phyloP scores from a whole-genome alignment of 35 echinoderm and acorn worm genomes.

The Ophioderma brevispina region DNA sequence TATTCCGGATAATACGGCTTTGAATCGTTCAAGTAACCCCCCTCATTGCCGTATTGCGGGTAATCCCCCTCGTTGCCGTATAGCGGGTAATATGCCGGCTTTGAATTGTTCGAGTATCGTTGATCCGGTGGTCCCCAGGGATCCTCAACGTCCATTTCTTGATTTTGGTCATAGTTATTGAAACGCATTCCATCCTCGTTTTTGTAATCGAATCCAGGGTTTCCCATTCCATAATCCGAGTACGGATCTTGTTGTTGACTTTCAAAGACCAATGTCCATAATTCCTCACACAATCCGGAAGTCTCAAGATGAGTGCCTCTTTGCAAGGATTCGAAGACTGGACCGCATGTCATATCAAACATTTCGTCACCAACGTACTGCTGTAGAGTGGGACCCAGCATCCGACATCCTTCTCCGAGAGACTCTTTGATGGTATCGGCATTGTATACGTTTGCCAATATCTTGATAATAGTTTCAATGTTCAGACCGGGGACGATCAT shows the following conservation, averaged over 20 bases:
- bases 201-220: not conserved
- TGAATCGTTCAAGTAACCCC: too few relatives aligned
- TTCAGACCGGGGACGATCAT: not conserved
- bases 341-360: not conserved
- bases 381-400: not conserved
- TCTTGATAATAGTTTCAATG: not conserved
- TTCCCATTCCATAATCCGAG: not conserved
- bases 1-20: too few relatives aligned
- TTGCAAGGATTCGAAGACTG: not conserved
- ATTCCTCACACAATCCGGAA: too few relatives aligned
- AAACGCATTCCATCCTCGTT: not conserved
- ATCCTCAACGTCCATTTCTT: not conserved
- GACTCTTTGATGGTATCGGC: not conserved
- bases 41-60: too few relatives aligned
- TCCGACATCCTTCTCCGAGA: not conserved
- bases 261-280: too few relatives aligned
- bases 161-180: not conserved
- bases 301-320: too few relatives aligned
- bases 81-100: too few relatives aligned
- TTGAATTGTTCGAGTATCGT: too few relatives aligned
- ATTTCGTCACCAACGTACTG: not conserved
- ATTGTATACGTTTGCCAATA: not conserved
- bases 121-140: too few relatives aligned
- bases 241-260: not conserved
- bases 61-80: too few relatives aligned